phyloP scores from a whole-genome alignment of 2,888 invertebrate genomes.

The Adineta ricciae region DNA sequence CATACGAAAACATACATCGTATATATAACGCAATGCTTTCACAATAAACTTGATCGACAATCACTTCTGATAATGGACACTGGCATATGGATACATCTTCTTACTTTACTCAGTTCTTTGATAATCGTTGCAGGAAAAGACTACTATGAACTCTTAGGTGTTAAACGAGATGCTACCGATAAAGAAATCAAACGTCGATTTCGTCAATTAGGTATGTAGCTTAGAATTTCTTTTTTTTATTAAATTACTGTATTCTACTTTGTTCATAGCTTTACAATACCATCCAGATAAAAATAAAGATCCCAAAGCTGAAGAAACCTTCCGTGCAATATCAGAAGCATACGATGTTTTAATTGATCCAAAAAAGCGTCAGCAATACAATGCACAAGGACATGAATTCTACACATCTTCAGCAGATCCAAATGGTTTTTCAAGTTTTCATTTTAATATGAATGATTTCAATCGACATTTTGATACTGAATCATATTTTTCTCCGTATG shows the following conservation, averaged over 20 bases:
- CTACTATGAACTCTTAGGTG: not conserved
- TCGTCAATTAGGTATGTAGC: not conserved
- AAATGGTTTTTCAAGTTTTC: too few species aligned
- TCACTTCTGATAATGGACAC: not conserved
- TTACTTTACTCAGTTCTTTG: not conserved
- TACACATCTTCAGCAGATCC: not conserved
- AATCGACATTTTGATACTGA: not conserved
- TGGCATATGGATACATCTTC: not conserved
- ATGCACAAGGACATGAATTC: not conserved
- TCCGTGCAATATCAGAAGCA: not conserved
- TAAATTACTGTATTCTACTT: too few species aligned
- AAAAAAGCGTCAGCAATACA: not conserved
- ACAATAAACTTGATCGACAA: not conserved
- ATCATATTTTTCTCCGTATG: slow-evolving; percentile 20
- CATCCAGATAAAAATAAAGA: slow-evolving; percentile 15
- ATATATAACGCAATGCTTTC: not conserved
- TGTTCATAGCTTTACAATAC: not conserved
- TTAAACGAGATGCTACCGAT: not conserved
- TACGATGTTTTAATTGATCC: not conserved
- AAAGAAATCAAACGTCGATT: not conserved
- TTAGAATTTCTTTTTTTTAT: too few species aligned
- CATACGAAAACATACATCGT: not conserved
- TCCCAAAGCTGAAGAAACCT: not conserved
- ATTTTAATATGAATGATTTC: too few species aligned
- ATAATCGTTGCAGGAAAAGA: not conserved